Evolutionary conservation across 2,113 vertebrate species (phyloP).

Genomic region (Tachycineta bicolor): DNA sequence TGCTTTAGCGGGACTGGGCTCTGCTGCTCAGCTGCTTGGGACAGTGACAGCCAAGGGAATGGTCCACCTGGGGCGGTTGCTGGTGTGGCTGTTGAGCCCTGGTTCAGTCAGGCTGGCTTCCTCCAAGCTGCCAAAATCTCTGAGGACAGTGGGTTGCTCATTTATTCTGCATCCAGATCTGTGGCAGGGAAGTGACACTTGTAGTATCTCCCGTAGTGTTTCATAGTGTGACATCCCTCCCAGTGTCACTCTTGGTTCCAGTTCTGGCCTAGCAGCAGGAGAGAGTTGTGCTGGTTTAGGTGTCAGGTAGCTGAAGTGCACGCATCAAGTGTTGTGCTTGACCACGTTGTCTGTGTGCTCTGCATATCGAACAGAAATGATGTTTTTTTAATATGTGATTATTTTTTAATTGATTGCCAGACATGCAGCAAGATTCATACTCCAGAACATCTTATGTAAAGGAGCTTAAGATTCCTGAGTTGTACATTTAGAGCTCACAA

Average conservation of each 20-base stretch:
- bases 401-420: not conserved
- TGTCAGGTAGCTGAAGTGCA: not conserved
- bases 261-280: not conserved
- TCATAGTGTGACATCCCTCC: accelerated
- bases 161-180: not conserved
- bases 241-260: not conserved
- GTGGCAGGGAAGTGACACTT: not conserved
- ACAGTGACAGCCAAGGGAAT: no score
- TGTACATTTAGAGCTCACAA: not conserved
- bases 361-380: not conserved
- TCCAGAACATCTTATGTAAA: not conserved
- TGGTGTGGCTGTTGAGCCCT: accelerated
- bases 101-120: not conserved
- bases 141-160: not conserved
- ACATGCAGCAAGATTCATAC: not conserved
- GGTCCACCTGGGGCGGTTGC: accelerated
- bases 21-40: not conserved
- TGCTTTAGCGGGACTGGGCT: not conserved
- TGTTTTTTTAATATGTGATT: accelerated
- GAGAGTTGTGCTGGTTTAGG: not conserved
- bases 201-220: not conserved
- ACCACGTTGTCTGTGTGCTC: accelerated
- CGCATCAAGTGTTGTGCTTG: not conserved
- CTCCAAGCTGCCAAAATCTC: not conserved
- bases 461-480: not conserved